Percentiles rank a stretch among this genome's conserved stretches.
Conservation (phyloP, 2,797 vertebrate species). For the Coccyzus lansbergi region DNA sequence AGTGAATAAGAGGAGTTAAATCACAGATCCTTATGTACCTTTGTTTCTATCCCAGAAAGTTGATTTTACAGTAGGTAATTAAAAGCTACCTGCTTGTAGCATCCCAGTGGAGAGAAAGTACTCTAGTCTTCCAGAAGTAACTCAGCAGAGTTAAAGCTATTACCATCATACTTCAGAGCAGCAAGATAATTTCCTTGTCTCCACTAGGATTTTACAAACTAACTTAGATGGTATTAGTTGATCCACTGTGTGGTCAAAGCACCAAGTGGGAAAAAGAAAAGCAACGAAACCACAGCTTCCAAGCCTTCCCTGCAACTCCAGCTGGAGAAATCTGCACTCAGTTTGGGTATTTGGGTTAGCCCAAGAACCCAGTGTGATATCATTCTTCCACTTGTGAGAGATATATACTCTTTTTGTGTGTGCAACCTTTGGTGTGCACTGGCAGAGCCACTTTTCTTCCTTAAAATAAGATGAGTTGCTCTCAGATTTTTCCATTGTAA, state of each 20-base stretch:
- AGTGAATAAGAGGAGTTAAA: background rate
- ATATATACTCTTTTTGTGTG: fast-evolving
- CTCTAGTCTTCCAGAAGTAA: background rate
- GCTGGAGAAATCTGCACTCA: background rate
- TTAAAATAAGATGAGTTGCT: background rate
- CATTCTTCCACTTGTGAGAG: background rate
- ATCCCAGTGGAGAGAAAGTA: background rate
- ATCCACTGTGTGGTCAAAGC: background rate
- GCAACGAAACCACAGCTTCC: background rate
- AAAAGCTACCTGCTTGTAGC: background rate
- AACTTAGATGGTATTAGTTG: background rate
- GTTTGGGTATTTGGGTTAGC: background rate
- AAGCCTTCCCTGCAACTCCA: background rate
- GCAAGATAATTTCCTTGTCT: background rate
- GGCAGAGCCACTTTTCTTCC: background rate
- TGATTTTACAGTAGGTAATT: background rate
- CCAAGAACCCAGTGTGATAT: background rate
- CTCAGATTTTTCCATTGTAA: background rate
- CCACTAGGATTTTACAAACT: background rate
- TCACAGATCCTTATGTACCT: background rate
- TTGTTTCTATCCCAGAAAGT: background rate
- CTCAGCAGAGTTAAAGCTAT: background rate
- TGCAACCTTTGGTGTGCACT: background rate
- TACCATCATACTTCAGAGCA: background rate
- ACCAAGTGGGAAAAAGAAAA: background rate